These are phyloP conservation scores for Brachyistius frenatus DNA, from an alignment of 2,113 vertebrate genomes.

Conservation along the genomic window DNA sequence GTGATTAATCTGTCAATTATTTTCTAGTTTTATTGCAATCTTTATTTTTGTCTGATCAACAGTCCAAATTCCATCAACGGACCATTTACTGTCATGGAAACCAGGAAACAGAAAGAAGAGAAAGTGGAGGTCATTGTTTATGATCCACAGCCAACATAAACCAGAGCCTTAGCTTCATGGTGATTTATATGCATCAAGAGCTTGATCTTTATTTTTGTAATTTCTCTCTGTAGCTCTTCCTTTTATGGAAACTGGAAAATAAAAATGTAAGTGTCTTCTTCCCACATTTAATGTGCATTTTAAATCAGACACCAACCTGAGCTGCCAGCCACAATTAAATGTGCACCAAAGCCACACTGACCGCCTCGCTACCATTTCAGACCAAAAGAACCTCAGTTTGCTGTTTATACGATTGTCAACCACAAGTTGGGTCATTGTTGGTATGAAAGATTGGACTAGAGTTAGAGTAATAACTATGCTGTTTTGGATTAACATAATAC, in stretches of 20 bases:
- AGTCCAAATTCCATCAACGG: not conserved
- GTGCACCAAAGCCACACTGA: constrained; percentile 6
- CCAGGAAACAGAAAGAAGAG: not conserved
- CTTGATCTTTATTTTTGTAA: not conserved
- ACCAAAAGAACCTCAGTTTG: constrained; percentile 12
- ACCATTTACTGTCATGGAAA: not conserved
- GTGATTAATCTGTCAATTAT: not conserved
- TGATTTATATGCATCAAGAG: not conserved
- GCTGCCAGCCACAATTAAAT: constrained; percentile 17
- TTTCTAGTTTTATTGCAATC: not conserved
- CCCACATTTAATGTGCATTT: not conserved
- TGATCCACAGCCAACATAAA: not conserved
- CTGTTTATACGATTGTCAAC: not conserved
- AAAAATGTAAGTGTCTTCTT: not conserved
- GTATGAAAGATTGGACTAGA: not conserved
- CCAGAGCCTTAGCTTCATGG: not conserved
- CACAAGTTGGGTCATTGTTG: not conserved
- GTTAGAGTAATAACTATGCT: not conserved
- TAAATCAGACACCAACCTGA: not conserved
- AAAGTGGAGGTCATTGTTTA: not conserved
- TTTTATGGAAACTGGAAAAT: not conserved
- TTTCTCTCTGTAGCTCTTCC: not conserved
- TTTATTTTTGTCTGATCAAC: not conserved
- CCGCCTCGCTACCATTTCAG: constrained; percentile 1
- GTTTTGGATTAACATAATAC: not conserved